Evolutionary conservation across 2,888 invertebrate species (phyloP), one percentile per base, ranked within the genome.

Genomic region (Cylloceria caligata): DNA sequence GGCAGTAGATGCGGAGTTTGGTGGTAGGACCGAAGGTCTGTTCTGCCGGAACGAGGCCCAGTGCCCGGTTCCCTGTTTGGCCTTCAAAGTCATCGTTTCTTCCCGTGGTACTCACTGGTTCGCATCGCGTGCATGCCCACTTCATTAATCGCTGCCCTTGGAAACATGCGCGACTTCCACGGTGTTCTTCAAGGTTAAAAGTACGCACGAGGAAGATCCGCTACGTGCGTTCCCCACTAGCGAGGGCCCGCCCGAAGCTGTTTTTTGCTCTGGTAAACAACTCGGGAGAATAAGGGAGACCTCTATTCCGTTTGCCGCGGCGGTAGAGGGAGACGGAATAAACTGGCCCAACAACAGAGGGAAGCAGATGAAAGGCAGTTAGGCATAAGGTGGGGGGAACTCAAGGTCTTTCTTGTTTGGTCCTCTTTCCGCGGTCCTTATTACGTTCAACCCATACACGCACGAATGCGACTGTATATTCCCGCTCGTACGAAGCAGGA

Each of bases 361-460:
- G 68, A 81, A 55, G 62, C 68, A 67, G 62, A 68, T 55, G 60
- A 72, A 76, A 64, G 36, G 45, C 68, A 55, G 68, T 42, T 9
- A 30, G 49, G 69, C 65, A 74, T 82, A 67, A 74, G 65, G 77
- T 74, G 76, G 11, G 52, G 11, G 24, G 24, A 82, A 65, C 69
- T 83, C 84, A 84, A 86, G 85, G 85, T 84, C 83, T 83, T 83
- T 83, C 80, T 83, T 79, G 79, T 83, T 85, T 77, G 80, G 80
- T 64, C 81, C 83, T 75, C 78, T 36, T 81, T 74, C 69, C 52
- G 36, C 34, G 57, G 83, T 68, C 79, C 78, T 83, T 80, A 84
- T 82, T 84, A 84, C 74, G 81, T 65, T 68, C 67, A 42, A 68
- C 57, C 71, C 42, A 52, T 30, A 65, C 77, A 55, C 55, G 52